Conservation (phyloP, 2,797 vertebrate genomes). For the Tarsius wallacei region DNA sequence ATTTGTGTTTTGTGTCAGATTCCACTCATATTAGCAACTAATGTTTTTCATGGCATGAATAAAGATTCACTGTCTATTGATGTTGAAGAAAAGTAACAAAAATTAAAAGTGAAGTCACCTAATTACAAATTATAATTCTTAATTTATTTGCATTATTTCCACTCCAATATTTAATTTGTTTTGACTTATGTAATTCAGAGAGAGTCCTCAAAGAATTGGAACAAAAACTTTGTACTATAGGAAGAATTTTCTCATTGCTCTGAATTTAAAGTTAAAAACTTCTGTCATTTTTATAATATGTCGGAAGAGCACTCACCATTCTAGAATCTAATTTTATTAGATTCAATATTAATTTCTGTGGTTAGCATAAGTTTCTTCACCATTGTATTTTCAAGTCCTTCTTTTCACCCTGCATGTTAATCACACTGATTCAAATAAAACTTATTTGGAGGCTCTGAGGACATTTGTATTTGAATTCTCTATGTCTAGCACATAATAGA, state of each 20-base stretch:
- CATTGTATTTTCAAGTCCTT: not conserved
- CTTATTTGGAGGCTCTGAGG: not conserved
- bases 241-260: not conserved
- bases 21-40: not conserved
- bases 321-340: not conserved
- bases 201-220: not conserved
- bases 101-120: not conserved
- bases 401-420: not conserved
- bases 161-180: constrained; percentile 39
- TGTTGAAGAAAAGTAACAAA: constrained; percentile 20
- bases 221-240: not conserved
- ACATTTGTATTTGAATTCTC: not conserved
- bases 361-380: not conserved
- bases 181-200: constrained; percentile 7
- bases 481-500: not conserved
- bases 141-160: constrained; percentile 33
- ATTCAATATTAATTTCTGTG: not conserved
- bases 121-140: constrained; percentile 44
- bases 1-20: not conserved
- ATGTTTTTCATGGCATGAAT: not conserved
- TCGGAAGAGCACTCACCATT: not conserved
- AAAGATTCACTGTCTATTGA: not conserved
- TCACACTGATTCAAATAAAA: not conserved
- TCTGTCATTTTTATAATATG: not conserved
- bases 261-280: not conserved